phyloP scores from a whole-genome alignment of 2,888 invertebrate genomes.

The Hirtodrosophila alboralis region DNA sequence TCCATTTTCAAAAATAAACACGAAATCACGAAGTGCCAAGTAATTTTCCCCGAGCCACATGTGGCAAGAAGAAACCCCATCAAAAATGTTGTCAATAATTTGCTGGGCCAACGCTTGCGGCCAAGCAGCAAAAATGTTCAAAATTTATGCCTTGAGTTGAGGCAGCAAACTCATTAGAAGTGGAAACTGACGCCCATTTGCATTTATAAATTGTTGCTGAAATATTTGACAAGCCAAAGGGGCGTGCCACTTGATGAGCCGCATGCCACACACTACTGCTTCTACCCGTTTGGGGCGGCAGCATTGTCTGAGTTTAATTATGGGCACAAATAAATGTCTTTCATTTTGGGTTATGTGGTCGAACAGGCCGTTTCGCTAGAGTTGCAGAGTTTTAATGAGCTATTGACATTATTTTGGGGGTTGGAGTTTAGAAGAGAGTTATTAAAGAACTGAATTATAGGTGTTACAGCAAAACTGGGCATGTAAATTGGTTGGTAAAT shows the following conservation, averaged over 20 bases:
- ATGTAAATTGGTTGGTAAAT: too few species aligned
- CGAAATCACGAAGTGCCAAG: conserved; percentile 18
- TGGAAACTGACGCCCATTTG: conserved; percentile 47
- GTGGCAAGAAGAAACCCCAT: conserved; percentile 30
- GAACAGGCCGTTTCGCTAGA: conserved; percentile 16
- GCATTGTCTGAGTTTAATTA: conserved; percentile 73
- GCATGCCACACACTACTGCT: too few species aligned
- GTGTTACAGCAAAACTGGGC: conserved; percentile 15
- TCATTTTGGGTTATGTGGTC: conserved; percentile 57
- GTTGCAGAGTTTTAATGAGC: conserved; percentile 62
- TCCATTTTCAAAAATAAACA: conserved; percentile 62
- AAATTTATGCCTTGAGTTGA: conserved; percentile 56
- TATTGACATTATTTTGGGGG: conserved; percentile 36
- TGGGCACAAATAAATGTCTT: conserved; percentile 73
- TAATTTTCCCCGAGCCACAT: conserved; percentile 36
- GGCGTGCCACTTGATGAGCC: conserved; percentile 48
- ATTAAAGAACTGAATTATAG: conserved; percentile 8
- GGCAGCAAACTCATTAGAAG: conserved; percentile 57
- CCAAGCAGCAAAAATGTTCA: conserved; percentile 31
- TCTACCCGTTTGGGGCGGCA: conserved; percentile 6
- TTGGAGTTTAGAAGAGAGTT: background rate
- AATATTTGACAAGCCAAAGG: conserved; percentile 54
- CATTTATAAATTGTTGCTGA: conserved; percentile 69
- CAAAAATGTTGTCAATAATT: conserved; percentile 49
- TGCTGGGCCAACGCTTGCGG: conserved; percentile 30